Evolutionary conservation across 1,140 invertebrate genomes (phyloP).

Genomic region (Neelides sp.): DNA sequence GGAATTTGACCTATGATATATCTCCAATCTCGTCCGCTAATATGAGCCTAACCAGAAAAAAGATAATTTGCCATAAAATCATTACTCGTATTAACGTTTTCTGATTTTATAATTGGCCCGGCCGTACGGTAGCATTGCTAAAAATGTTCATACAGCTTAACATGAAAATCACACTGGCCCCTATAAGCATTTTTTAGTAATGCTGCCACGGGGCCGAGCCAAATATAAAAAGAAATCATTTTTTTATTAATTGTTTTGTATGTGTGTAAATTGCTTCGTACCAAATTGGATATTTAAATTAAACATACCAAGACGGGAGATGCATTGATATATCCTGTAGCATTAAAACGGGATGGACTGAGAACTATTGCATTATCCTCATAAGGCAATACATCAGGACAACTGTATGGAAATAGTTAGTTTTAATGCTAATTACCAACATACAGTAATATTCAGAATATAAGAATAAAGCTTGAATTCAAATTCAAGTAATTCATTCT

Average conservation of each 20-base stretch:
- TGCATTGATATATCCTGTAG: slow-evolving; percentile 77
- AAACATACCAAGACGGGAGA: slow-evolving; percentile 72
- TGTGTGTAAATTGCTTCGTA: background rate
- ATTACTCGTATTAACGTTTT: too few species aligned
- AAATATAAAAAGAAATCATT: background rate
- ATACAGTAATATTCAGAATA: slow-evolving; percentile 5
- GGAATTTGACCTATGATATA: slow-evolving; percentile 74
- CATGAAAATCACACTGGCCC: too few species aligned
- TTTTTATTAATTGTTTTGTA: background rate
- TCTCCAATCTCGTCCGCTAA: slow-evolving; percentile 60
- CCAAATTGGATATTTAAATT: too few species aligned
- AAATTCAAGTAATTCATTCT: slow-evolving; percentile 31
- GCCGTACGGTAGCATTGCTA: too few species aligned
- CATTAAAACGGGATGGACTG: slow-evolving; percentile 61
- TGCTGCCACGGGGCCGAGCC: too few species aligned
- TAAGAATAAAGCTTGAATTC: slow-evolving; percentile 8
- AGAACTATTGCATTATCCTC: slow-evolving; percentile 72
- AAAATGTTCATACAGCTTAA: too few species aligned
- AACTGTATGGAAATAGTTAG: slow-evolving; percentile 37
- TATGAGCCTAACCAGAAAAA: slow-evolving; percentile 52
- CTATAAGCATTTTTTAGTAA: too few species aligned
- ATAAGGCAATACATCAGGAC: slow-evolving; percentile 68
- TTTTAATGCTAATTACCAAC: background rate
- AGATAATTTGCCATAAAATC: too few species aligned
- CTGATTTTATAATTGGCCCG: too few species aligned